Evolutionary conservation across 2,888 invertebrate species (phyloP), one percentile per base, ranked within the genome.

Genomic region (Diadegma fenestrale): DNA sequence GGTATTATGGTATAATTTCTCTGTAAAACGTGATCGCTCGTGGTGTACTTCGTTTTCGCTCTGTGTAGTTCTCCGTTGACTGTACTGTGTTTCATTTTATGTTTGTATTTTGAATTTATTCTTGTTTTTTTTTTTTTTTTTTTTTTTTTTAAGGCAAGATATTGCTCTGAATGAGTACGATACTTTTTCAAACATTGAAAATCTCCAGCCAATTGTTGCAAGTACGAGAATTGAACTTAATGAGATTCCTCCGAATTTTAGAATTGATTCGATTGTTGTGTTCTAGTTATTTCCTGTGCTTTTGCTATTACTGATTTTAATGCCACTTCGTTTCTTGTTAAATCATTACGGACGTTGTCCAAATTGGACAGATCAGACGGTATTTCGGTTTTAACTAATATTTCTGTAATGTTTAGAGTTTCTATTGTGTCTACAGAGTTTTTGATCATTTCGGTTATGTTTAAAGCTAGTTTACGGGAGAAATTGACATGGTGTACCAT

Each of bases 311-410:
- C 33, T 3, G 80, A 33, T 68, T 82, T 71, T 1, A 77, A 3
- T 30, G 82, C 64, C 2, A 82, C 26, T 33, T 72, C 82, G 19
- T 69, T 78, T 71, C 71, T 77, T 2, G 69, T 33, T 4, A 82
- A 30, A n/a, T 82, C 82, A 17, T 51, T 48, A 8, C 8, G 51
- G 19, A 51, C 51, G 19, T 19, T 45, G 45, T 51, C 66, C 19
- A 77, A 10, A 19, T 33, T 79, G 54, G n/a, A n/a, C n/a, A n/a
- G n/a, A n/a, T 80, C 80, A 1, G 14, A 0, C 19, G 22, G 19
- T 2, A 73, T 78, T 17, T 72, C 82, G 7, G 78, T 66, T 19
- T 64, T 14, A 71, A 30, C 82, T 77, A 82, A n/a, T n/a, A n/a
- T n/a, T 30, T 71, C 30, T 30, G 77, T 82, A 33, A n/a, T 17